phyloP scores from a whole-genome alignment of 2,888 invertebrate genomes.

The Drosophila recens region DNA sequence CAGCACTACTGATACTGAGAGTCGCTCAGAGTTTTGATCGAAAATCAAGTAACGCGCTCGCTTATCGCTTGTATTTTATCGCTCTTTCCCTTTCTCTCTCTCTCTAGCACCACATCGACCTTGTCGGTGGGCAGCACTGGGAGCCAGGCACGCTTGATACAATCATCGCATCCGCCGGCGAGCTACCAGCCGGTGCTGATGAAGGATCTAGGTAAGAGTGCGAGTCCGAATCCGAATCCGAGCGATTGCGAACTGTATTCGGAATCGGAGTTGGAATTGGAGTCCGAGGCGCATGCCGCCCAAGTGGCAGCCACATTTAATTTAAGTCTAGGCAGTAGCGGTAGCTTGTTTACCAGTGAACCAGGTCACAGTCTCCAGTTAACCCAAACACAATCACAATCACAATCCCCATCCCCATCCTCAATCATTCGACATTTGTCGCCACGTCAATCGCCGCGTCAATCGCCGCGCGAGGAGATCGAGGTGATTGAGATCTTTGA shows the following conservation, averaged over 20 bases:
- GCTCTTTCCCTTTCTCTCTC: constrained; percentile 18
- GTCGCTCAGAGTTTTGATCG: not conserved
- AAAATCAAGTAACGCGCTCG: constrained; percentile 26
- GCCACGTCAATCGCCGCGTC: constrained; percentile 82
- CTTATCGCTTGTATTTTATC: constrained; percentile 73
- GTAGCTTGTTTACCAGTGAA: constrained; percentile 76
- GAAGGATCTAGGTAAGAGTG: constrained; percentile 94
- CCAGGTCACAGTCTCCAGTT: not conserved
- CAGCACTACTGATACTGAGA: not conserved
- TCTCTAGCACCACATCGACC: constrained; percentile 94
- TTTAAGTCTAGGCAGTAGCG: constrained; percentile 83
- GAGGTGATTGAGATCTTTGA: constrained; percentile 85
- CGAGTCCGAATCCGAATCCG: constrained; percentile 74
- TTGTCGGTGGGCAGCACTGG: constrained; percentile 97
- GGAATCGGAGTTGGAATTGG: constrained; percentile 57
- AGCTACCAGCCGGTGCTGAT: constrained; percentile 95
- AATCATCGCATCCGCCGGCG: constrained; percentile 96
- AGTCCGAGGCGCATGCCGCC: constrained; percentile 78
- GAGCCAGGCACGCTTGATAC: constrained; percentile 96
- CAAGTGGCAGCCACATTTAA: constrained; percentile 82
- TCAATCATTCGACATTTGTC: constrained; percentile 65
- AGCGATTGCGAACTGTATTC: constrained; percentile 59
- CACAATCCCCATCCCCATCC: constrained; percentile 9
- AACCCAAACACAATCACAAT: not conserved
- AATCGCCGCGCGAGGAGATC: constrained; percentile 85